phyloP scores from a whole-genome alignment of 2,888 invertebrate genomes.

The Coelinius sp. region DNA sequence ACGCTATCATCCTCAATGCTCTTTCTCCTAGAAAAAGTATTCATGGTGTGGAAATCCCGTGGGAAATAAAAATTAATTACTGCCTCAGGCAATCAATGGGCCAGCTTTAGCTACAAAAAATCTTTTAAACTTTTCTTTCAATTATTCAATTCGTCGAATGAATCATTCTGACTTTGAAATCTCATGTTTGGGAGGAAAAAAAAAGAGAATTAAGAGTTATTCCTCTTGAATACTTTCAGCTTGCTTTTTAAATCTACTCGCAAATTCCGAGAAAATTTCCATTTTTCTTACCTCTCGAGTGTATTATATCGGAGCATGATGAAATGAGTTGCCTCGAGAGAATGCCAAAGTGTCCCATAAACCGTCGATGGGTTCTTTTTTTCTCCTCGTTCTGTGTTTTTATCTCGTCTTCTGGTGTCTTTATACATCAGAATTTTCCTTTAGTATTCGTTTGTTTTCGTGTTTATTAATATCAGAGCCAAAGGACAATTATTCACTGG shows the following conservation, averaged over 20 bases:
- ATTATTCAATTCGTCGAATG: not conserved
- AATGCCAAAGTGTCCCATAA: slow-evolving; percentile 8
- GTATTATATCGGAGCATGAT: slow-evolving; percentile 35
- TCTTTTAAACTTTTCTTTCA: not conserved
- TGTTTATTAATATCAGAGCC: slow-evolving; percentile 3
- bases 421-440: not conserved
- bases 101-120: not conserved
- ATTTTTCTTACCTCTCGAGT: slow-evolving; percentile 39
- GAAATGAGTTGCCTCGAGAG: slow-evolving; percentile 34
- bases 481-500: not conserved
- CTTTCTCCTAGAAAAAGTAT: not conserved
- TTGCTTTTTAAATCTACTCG: not conserved
- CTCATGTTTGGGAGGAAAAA: not conserved
- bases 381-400: not conserved
- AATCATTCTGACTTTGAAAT: not conserved
- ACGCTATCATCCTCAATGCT: not conserved
- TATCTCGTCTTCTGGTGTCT: not conserved
- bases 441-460: not conserved
- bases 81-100: not conserved
- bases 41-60: not conserved
- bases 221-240: not conserved
- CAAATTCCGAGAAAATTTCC: slow-evolving; percentile 43
- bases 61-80: slow-evolving; percentile 15
- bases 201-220: not conserved
- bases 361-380: not conserved